These are phyloP conservation scores for Crotalus viridis DNA, from an alignment of 2,113 vertebrate species.

Conservation along the genomic window DNA sequence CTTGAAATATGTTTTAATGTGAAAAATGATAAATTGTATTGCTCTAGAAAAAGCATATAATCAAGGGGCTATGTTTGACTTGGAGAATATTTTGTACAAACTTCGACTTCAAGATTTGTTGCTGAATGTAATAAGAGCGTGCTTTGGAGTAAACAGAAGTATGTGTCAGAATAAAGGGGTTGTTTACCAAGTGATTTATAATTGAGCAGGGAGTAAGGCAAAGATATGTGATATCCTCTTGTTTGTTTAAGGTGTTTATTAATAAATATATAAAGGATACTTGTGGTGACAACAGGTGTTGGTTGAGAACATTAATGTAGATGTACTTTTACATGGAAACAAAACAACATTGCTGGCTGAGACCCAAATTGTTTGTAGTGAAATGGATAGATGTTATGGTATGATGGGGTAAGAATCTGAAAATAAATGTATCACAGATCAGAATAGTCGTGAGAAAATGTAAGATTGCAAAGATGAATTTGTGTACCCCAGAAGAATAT, in stretches of 20 bases:
- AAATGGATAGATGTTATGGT: not conserved
- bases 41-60: not conserved
- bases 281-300: not conserved
- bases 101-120: not conserved
- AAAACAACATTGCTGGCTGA: not conserved
- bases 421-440: not conserved
- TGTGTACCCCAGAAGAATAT: not conserved
- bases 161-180: not conserved
- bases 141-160: not conserved
- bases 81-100: not conserved
- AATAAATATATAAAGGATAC: not conserved
- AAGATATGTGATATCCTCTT: not conserved
- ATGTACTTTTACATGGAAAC: not conserved
- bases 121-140: not conserved
- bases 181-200: not conserved
- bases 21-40: not conserved
- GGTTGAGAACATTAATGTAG: not conserved
- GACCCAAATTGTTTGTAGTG: not conserved
- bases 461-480: not conserved
- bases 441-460: not conserved
- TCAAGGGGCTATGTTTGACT: not conserved
- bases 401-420: not conserved
- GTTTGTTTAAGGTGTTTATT: not conserved
- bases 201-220: not conserved
- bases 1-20: not conserved